Percentiles rank a stretch among this genome's conserved stretches.
Evolutionary conservation across 1,140 invertebrate species (phyloP).

Genomic region (Papilio xuthus): DNA sequence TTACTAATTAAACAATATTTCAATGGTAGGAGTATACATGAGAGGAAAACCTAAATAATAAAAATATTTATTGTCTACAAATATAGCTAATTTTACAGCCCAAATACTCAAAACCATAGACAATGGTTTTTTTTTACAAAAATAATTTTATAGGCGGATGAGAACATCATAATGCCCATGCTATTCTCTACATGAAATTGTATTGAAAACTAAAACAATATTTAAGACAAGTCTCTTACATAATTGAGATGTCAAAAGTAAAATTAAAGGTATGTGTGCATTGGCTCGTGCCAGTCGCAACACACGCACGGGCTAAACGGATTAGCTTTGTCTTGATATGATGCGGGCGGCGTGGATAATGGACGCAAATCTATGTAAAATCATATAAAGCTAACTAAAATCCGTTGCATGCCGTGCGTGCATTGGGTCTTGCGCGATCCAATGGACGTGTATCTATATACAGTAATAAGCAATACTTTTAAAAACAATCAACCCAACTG

Average conservation of each 20-base stretch:
- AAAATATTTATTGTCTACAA: conserved; percentile 60
- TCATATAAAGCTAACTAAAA: too few relatives aligned
- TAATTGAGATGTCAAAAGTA: conserved; percentile 7
- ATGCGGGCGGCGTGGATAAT: too few relatives aligned
- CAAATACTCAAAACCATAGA: conserved; percentile 47
- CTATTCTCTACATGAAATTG: conserved; percentile 30
- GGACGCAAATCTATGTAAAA: too few relatives aligned
- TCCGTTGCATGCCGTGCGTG: too few relatives aligned
- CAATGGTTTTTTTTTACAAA: conserved; percentile 49
- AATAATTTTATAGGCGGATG: conserved; percentile 65
- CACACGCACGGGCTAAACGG: too few relatives aligned
- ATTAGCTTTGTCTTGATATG: too few relatives aligned
- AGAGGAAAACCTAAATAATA: conserved; percentile 38
- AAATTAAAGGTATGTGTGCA: too few relatives aligned
- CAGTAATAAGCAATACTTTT: too few relatives aligned
- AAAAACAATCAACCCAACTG: background rate
- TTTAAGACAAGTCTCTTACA: background rate
- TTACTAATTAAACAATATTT: conserved; percentile 31
- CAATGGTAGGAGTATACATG: conserved; percentile 31
- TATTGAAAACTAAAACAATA: background rate
- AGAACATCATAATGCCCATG: conserved; percentile 50
- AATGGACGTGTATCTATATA: too few relatives aligned
- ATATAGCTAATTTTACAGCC: conserved; percentile 55
- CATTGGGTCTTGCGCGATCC: too few relatives aligned
- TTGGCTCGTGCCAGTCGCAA: too few relatives aligned